These are phyloP conservation scores for Aricia agestis DNA, from an alignment of 1,140 invertebrate genomes.

Conservation along the genomic window DNA sequence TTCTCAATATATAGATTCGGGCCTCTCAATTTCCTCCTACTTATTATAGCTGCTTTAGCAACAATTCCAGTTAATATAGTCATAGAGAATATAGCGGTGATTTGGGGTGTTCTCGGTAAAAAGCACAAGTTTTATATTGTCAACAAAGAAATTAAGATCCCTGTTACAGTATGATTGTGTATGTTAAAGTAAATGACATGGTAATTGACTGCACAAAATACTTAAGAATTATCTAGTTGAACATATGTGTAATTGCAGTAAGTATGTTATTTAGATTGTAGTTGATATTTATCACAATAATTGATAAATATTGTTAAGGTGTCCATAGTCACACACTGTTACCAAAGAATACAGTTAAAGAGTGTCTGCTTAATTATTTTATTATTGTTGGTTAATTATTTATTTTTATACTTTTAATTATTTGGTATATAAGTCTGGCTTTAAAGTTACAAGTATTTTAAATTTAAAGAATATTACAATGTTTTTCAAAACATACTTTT, in stretches of 20 bases:
- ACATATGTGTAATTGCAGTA: conserved; percentile 17
- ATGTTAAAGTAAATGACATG: conserved; percentile 31
- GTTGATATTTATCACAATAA: not conserved
- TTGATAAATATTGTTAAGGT: conserved; percentile 6
- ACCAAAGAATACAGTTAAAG: conserved; percentile 7
- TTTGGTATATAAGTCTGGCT: not conserved
- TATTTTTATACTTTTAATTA: not conserved
- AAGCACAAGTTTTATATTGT: conserved; percentile 98
- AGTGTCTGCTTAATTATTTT: not conserved
- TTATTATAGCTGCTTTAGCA: conserved; percentile 88
- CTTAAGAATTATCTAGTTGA: conserved; percentile 36
- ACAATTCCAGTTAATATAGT: conserved; percentile 94
- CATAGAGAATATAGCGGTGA: conserved; percentile 95
- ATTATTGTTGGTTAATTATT: not conserved
- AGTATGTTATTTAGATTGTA: conserved; percentile 18
- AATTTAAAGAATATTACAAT: not conserved
- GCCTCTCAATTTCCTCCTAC: conserved; percentile 85
- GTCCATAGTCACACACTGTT: conserved; percentile 2
- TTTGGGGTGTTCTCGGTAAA: conserved; percentile 93
- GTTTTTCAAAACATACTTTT: not conserved
- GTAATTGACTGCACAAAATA: conserved; percentile 57
- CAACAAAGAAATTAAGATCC: conserved; percentile 87
- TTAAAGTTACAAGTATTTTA: not conserved
- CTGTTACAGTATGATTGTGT: conserved; percentile 74
- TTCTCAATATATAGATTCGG: conserved; percentile 93